Base-by-base conservation (phyloP, 2,888 invertebrate species). In the Tipula lateralis region DNA sequence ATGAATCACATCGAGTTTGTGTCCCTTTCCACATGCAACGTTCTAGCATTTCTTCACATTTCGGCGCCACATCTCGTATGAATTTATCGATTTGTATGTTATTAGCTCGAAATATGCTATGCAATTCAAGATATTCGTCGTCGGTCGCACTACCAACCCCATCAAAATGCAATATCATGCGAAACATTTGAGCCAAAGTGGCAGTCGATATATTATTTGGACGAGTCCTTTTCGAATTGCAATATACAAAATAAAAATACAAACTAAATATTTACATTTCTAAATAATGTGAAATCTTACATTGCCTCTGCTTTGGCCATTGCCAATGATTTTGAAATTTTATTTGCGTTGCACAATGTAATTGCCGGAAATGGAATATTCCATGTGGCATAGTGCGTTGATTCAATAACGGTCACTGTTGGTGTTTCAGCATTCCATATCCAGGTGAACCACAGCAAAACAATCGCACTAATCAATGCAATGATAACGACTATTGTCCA, bases 11-110 rank as follows among this genome's bases (percentile, higher is more conserved):
- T 1, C 90, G 89, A 19, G 89, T 90, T 0, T 89, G 87, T 0
- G 88, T 88, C 16, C 92, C 92, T 87, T 92, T 93, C 93, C 93
- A 93, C 88, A 91, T 91, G 86, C 94, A 94, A 0, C 90, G 88
- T 85, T 91, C 87, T 3, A 94, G 86, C 13, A 93, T 88, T 0
- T 91, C 88, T 29, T 88, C 89, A 86, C 94, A 94, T 1, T 91
- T 88, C 24, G 92, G 92, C 0, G 92, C 90, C 0, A 93, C 66
- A 1, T 86, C 85, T 1, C 87, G 84, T 9, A 88, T 84, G 0
- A 89, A 85, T n/a, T 87, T 66, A 0, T 83, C 7, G 36, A 87
- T 86, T 13, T 86, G 88, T 2, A 86, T 85, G n/a, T 88, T 88
- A 80, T 87, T 87, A 1, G 87, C 83, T 0, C 85, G 85, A 6